Conservation (phyloP, 2,888 invertebrate genomes). For the Drosophila mulleri region DNA sequence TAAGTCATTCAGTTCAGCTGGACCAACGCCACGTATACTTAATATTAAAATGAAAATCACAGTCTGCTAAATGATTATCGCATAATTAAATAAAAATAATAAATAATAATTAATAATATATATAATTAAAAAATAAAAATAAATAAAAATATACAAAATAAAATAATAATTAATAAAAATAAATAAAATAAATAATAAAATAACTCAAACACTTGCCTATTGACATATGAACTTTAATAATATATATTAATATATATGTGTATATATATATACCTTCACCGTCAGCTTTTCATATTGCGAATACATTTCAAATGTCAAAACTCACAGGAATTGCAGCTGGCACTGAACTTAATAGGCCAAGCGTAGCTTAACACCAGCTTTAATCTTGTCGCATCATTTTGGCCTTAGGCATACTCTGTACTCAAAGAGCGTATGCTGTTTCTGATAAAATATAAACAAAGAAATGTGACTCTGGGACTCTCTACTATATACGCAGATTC, state of each 20-base stretch:
- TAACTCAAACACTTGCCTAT: background rate
- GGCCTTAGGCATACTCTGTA: constrained; percentile 5
- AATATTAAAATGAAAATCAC: no score
- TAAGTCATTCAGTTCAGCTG: no score
- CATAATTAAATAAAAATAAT: no score
- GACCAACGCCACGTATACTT: no score
- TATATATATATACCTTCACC: no score
- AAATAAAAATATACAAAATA: no score
- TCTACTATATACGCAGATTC: no score
- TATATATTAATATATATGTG: no score
- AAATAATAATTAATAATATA: background rate
- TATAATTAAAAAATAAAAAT: background rate
- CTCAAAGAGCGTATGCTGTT: background rate
- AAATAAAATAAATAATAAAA: background rate
- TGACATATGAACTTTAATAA: background rate
- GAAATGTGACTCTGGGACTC: no score
- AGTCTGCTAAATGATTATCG: no score
- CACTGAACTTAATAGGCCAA: constrained; percentile 2
- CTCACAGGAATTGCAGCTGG: background rate
- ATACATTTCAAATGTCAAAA: constrained; percentile 1
- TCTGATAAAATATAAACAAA: background rate
- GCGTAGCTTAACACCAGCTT: background rate
- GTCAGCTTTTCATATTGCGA: background rate
- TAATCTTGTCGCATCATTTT: constrained; percentile 1
- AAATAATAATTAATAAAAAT: no score